phyloP scores from a whole-genome alignment of 2,888 invertebrate genomes.

The Helicoverpa assulta region DNA sequence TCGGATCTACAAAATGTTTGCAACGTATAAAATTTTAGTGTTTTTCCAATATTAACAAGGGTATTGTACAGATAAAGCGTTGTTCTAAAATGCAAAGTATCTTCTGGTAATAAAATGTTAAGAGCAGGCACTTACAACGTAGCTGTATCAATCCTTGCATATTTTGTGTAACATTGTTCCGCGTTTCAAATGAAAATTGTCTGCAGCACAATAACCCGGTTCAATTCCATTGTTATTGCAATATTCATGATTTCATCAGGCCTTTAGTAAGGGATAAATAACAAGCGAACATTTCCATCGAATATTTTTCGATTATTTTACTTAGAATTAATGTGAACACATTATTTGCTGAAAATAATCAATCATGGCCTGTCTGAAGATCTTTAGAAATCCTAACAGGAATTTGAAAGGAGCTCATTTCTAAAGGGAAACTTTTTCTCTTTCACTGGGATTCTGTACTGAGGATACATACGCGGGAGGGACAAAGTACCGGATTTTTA shows the following conservation, averaged over 20 bases:
- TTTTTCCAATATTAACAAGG: background rate
- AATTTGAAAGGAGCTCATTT: slow-evolving; percentile 26
- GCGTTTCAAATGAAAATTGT: background rate
- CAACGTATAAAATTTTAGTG: slow-evolving; percentile 1
- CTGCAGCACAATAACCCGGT: no score
- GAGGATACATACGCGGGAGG: slow-evolving; percentile 9
- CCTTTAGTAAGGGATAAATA: background rate
- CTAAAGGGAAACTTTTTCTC: slow-evolving; percentile 1
- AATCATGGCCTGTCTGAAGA: background rate
- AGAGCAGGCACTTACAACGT: background rate
- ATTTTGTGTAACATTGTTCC: background rate
- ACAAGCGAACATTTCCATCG: background rate
- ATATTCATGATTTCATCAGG: background rate
- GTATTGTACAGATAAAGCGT: slow-evolving; percentile 2
- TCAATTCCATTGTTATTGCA: background rate
- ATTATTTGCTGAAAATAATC: slow-evolving; percentile 2
- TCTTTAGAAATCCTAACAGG: background rate
- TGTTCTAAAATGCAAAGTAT: background rate
- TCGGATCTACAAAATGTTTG: slow-evolving; percentile 1
- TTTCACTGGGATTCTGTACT: slow-evolving; percentile 1
- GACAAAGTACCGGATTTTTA: background rate
- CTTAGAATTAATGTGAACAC: background rate
- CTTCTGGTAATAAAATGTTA: slow-evolving; percentile 7
- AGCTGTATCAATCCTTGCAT: background rate
- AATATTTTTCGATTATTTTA: background rate